Evolutionary conservation across 2,113 vertebrate species (phyloP), one percentile per base, ranked within the genome.

Genomic region (Myotis yumanensis): DNA sequence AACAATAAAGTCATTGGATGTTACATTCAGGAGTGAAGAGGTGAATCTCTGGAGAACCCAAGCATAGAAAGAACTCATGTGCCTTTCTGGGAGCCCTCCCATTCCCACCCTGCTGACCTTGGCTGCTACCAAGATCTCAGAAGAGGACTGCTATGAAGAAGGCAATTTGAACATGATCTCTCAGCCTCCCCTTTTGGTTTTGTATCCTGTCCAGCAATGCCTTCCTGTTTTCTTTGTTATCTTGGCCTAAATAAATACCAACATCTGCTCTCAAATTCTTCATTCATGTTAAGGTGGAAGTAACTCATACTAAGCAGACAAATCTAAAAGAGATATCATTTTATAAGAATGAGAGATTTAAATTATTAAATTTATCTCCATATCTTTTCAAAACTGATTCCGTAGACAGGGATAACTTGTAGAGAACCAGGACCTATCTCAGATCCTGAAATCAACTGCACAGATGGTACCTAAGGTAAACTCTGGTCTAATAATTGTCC

Each of bases 321-420:
- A 83, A 84, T 51, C 40, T 93, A 76, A 96, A 96, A 85, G 28
- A 86, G n/a, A 75, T 62, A 71, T 11, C n/a, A 32, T 73, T 37
- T 59, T 35, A 20, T 48, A 4, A 81, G 2, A 43, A 82, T 59
- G 2, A 91, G 59, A 75, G 25, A 54, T 68, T 75, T 90, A 86
- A 68, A 75, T 68, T 68, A 69, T 66, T 86, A 52, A 96, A 84
- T 82, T 62, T 8, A 73, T 79, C 25, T 73, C 22, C 25, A 6
- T 51, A 12, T 16, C 71, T 84, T 59, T 84, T 62, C 43, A 37
- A 68, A 85, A 59, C 54, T 79, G 54, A 82, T 22, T 90, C 32
- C 30, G 4, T 48, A 77, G n/a, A 11, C 20, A 68, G 10, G 9
- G 28, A 9, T 37, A 77, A 48, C 6, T 20, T 54, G 15, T 25